Evolutionary conservation across 2,113 vertebrate genomes (phyloP).

Genomic region (Cervus canadensis): DNA sequence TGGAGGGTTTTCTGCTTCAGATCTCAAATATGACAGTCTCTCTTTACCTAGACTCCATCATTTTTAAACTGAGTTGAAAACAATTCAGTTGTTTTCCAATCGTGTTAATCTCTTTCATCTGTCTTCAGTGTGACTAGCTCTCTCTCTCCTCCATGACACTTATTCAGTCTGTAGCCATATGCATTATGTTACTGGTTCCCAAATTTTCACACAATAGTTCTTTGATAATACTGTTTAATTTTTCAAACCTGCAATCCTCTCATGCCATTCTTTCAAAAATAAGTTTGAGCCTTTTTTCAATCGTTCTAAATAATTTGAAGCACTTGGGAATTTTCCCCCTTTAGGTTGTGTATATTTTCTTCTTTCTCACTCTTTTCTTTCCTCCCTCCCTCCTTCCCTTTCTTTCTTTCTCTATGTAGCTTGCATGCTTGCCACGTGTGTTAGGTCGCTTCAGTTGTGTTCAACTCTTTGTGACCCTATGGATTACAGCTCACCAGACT

Average conservation of each 20-base stretch:
- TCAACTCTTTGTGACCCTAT: neutral
- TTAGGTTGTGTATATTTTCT: neutral
- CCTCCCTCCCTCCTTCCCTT: neutral
- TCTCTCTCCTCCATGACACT: neutral
- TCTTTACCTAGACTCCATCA: neutral
- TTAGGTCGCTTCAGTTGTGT: neutral
- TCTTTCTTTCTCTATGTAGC: neutral
- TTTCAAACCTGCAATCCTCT: neutral
- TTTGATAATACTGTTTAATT: neutral
- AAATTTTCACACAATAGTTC: neutral
- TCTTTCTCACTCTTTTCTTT: neutral
- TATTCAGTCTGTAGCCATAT: neutral
- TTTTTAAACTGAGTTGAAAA: neutral
- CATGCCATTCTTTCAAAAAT: neutral
- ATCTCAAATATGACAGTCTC: neutral
- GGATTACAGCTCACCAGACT: neutral
- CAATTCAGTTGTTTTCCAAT: neutral
- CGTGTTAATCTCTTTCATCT: neutral
- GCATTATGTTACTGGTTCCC: neutral
- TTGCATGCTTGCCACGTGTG: neutral
- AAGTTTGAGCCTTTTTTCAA: neutral
- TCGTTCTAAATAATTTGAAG: neutral
- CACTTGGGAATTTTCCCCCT: neutral
- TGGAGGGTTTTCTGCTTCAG: neutral
- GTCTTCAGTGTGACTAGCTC: neutral